Evolutionary conservation across 2,797 vertebrate species (phyloP).

Genomic region (Scleropages formosus): DNA sequence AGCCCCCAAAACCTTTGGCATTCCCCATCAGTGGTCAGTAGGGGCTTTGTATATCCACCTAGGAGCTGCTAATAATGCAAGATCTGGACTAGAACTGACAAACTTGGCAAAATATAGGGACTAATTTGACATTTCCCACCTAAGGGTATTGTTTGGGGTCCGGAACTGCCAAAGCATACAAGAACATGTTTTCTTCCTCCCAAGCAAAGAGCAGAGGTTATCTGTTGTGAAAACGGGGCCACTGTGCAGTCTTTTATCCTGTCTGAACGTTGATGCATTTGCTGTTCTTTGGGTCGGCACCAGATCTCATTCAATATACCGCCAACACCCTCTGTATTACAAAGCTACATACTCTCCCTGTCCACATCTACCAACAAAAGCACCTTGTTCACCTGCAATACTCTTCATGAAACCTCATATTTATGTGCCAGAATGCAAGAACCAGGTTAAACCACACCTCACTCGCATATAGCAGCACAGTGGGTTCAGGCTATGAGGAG

Average conservation of each 20-base stretch:
- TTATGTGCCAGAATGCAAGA: slow-evolving; percentile 7
- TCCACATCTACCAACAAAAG: not conserved
- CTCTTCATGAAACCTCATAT: not conserved
- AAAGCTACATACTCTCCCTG: not conserved
- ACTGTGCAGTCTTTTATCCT: slow-evolving; percentile 17
- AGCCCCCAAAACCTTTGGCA: not conserved
- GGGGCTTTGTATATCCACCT: no score
- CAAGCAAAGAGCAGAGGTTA: not conserved
- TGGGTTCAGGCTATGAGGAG: slow-evolving; percentile 52
- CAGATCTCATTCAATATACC: not conserved
- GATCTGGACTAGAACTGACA: no score
- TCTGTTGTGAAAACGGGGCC: not conserved
- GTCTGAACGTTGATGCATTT: slow-evolving; percentile 1
- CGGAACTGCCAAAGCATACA: no score
- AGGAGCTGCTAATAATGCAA: not conserved
- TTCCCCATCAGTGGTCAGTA: not conserved
- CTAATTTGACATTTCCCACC: slow-evolving; percentile 12
- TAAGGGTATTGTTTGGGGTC: no score
- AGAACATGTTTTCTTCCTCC: not conserved
- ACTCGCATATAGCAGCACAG: no score
- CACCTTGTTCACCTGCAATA: not conserved
- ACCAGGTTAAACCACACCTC: no score
- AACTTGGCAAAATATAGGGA: not conserved
- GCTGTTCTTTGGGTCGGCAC: not conserved
- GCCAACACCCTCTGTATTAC: slow-evolving; percentile 30